Percentiles rank a stretch among this genome's conserved stretches.
Conservation (phyloP, 2,113 vertebrate species). For the Tragulus kanchil region DNA sequence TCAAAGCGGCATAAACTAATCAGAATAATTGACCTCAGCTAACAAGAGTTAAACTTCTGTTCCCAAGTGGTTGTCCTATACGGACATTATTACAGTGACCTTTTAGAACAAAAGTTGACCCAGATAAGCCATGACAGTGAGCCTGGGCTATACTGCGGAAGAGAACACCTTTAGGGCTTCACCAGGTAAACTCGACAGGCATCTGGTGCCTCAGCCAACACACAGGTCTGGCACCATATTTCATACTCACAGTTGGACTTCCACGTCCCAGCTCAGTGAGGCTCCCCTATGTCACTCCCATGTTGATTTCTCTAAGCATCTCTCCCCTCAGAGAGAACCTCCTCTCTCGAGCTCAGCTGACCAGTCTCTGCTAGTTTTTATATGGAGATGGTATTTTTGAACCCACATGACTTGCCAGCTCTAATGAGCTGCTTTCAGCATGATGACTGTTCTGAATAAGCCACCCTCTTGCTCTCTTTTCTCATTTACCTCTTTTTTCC, state of each 20-base stretch:
- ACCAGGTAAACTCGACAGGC: not conserved
- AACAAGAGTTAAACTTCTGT: not conserved
- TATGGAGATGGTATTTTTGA: not conserved
- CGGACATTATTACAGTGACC: not conserved
- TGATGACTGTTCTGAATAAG: not conserved
- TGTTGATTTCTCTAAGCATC: not conserved
- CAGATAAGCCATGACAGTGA: not conserved
- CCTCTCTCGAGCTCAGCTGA: not conserved
- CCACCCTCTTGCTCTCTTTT: not conserved
- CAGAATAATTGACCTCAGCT: not conserved
- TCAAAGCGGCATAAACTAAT: not conserved
- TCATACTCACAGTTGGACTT: not conserved
- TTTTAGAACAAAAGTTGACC: not conserved
- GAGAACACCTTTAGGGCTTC: not conserved
- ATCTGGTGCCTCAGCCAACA: not conserved
- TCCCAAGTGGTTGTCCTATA: not conserved
- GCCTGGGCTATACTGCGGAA: not conserved
- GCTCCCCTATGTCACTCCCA: not conserved
- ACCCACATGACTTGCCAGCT: not conserved
- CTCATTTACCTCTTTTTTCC: not conserved
- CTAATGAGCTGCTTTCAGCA: not conserved
- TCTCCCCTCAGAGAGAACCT: not conserved
- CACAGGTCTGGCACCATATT: not conserved
- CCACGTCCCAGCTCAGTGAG: not conserved
- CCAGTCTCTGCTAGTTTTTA: not conserved